Conservation (phyloP, 2,113 vertebrate genomes). For the Carlito syrichta region DNA sequence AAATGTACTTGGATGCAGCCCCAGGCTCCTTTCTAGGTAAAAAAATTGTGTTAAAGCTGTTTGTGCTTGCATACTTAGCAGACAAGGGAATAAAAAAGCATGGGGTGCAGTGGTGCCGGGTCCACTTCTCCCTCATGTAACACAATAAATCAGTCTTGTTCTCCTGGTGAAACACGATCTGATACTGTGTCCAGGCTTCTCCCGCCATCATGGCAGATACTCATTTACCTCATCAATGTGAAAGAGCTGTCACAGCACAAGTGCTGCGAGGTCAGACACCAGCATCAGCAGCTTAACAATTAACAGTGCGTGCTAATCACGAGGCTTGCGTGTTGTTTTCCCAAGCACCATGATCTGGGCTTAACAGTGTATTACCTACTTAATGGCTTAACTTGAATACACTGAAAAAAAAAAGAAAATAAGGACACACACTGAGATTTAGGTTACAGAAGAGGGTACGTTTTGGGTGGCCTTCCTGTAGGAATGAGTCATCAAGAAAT, state of each 20-base stretch:
- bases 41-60: conserved; percentile 91
- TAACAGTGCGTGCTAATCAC: conserved; percentile 40
- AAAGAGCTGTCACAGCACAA: conserved; percentile 60
- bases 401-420: neutral
- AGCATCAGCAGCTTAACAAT: conserved; percentile 42
- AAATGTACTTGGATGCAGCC: conserved; percentile 94
- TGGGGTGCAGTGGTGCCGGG: conserved; percentile 76
- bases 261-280: neutral
- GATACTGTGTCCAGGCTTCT: conserved; percentile 69
- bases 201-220: conserved; percentile 50
- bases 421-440: neutral
- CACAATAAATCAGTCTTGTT: conserved; percentile 83
- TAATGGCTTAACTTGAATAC: neutral
- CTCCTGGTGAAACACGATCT: conserved; percentile 78
- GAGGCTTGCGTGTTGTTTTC: neutral
- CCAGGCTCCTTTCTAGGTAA: conserved; percentile 91
- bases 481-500: neutral
- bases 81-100: conserved; percentile 79
- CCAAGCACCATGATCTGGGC: neutral
- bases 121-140: conserved; percentile 77
- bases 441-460: neutral
- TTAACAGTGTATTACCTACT: conserved; percentile 36
- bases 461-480: conserved; percentile 14
- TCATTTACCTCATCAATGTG: conserved; percentile 58
- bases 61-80: conserved; percentile 90